Percentiles rank a stretch among this genome's conserved stretches.
Conservation (phyloP, 2,113 vertebrate species). For the Rhinichthys klamathensis region DNA sequence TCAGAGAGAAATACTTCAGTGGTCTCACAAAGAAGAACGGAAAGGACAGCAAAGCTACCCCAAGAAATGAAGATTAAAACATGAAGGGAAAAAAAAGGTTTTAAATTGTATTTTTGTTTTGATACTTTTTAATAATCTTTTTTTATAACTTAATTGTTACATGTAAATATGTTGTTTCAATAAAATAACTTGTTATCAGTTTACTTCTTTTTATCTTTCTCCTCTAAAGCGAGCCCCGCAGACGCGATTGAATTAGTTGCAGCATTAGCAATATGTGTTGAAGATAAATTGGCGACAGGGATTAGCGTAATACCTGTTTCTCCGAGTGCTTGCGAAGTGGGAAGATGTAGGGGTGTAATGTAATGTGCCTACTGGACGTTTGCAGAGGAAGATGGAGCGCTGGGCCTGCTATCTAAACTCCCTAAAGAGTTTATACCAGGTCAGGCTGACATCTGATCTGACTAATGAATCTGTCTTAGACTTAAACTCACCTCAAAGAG, state of each 20-base stretch:
- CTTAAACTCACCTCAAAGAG: constrained; percentile 48
- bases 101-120: constrained; percentile 10
- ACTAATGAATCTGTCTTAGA: constrained; percentile 54
- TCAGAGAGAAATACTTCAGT: constrained; percentile 98
- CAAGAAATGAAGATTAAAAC: constrained; percentile 7
- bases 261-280: constrained; percentile 50
- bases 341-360: constrained; percentile 47
- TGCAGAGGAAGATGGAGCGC: constrained; percentile 51
- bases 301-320: constrained; percentile 49
- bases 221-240: constrained; percentile 11
- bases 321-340: constrained; percentile 5
- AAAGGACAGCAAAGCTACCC: constrained; percentile 73
- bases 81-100: background rate
- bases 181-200: constrained; percentile 32
- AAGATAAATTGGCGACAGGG: constrained; percentile 50
- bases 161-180: constrained; percentile 38
- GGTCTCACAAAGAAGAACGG: constrained; percentile 88
- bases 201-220: constrained; percentile 33
- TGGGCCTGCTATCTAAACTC: constrained; percentile 53
- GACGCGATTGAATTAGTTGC: constrained; percentile 31
- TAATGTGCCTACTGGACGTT: constrained; percentile 55
- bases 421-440: constrained; percentile 26
- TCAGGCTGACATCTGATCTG: constrained; percentile 43
- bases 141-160: constrained; percentile 22
- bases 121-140: background rate